A percentile compares a stretch with the other conserved stretches of the same genome.
phyloP scores from a whole-genome alignment of 53 echinoderm and acorn worm genomes.

The Pentamera pediparva region DNA sequence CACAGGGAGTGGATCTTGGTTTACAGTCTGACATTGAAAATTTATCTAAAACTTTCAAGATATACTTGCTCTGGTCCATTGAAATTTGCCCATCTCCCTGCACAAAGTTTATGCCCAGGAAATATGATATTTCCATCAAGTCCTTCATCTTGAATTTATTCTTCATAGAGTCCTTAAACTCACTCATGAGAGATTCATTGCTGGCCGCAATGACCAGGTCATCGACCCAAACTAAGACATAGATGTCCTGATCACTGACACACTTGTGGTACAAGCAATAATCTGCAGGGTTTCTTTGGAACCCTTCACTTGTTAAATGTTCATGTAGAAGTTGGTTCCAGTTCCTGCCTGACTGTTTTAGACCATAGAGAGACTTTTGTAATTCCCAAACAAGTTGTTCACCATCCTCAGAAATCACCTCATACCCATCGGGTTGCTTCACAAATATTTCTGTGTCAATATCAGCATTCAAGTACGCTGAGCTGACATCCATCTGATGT shows the following conservation, averaged over 20 bases:
- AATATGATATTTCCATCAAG: neutral
- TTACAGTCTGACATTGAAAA: constrained; percentile 33
- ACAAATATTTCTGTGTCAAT: neutral
- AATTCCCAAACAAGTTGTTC: neutral
- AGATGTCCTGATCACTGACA: neutral
- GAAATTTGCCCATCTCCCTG: neutral
- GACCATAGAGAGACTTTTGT: constrained; percentile 31
- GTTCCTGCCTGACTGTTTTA: constrained; percentile 37
- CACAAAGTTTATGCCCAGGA: neutral
- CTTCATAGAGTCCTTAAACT: constrained; percentile 34
- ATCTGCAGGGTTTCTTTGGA: constrained; percentile 20
- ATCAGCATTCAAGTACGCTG: neutral
- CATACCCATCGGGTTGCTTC: neutral
- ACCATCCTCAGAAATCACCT: neutral
- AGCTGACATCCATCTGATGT: constrained; percentile 43
- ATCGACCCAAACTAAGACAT: constrained; percentile 46
- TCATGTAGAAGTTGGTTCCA: constrained; percentile 32
- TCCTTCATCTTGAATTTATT: constrained; percentile 33
- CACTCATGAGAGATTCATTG: neutral
- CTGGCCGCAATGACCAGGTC: constrained; percentile 42
- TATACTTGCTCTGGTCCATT: constrained; percentile 12
- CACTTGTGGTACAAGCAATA: constrained; percentile 34
- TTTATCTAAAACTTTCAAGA: neutral
- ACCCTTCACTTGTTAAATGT: constrained; percentile 17
- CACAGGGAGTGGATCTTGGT: constrained; percentile 29